phyloP scores from a whole-genome alignment of 1,140 invertebrate genomes.

The Brachionus angularis region DNA sequence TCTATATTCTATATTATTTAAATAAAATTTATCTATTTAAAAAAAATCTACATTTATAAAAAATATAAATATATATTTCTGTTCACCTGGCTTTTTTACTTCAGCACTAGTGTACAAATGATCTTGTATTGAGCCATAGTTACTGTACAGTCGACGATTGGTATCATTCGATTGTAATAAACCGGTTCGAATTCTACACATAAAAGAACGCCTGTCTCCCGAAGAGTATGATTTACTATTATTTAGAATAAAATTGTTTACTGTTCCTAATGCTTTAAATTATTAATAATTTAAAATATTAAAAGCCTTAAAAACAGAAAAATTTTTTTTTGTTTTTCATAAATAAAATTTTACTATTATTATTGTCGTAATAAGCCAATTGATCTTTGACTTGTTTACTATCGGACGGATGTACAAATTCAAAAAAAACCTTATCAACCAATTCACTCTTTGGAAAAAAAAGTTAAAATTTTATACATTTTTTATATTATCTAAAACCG shows the following conservation, averaged over 20 bases:
- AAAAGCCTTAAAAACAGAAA: too few relatives aligned
- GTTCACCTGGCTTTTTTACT: constrained; percentile 4
- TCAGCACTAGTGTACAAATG: constrained; percentile 13
- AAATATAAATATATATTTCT: too few relatives aligned
- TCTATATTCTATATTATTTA: constrained; percentile 11
- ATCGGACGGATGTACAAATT: constrained; percentile 40
- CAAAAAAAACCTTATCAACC: constrained; percentile 42
- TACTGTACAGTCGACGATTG: too few relatives aligned
- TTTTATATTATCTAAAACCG: not conserved
- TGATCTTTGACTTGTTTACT: constrained; percentile 41
- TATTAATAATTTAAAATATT: not conserved
- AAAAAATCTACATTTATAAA: too few relatives aligned
- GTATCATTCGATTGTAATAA: not conserved
- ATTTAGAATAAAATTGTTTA: constrained; percentile 36
- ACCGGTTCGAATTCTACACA: constrained; percentile 3
- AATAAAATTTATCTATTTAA: not conserved
- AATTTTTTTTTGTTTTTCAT: not conserved
- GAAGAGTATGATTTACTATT: constrained; percentile 20
- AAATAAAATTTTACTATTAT: constrained; percentile 9
- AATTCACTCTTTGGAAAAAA: constrained; percentile 14
- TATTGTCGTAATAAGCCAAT: constrained; percentile 23
- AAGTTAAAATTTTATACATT: not conserved
- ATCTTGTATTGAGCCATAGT: constrained; percentile 4
- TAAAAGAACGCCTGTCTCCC: constrained; percentile 28
- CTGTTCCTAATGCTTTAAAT: not conserved